Base-by-base conservation (phyloP, 1,140 invertebrate species). In the Dinothrombium tinctorium region DNA sequence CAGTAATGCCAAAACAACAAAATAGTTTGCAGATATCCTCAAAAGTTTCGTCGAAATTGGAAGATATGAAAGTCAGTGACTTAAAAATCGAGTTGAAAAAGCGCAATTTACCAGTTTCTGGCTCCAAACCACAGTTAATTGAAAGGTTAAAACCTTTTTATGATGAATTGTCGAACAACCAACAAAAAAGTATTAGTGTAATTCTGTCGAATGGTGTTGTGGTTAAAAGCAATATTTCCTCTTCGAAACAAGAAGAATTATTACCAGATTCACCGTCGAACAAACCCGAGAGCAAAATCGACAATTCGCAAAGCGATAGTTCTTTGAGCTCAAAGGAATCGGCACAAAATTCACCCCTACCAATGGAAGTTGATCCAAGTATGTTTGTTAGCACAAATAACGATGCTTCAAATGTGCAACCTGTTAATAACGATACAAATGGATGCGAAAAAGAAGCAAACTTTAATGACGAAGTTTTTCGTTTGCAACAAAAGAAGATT, bases 11-110 rank as follows among this genome's bases (percentile, higher is more conserved):
- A 32, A 12, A 4, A 14, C 29, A 32, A n/a, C n/a, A n/a, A n/a
- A 32, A 32, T 32, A 7, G 12, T 32, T 32, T 32, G 17, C 5
- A 4, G n/a, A 17, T 12, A 32, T 14, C 12, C n/a, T 7, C 33
- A 21, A 46, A 46, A 21, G 38, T 46, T n/a, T 39, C 73, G 2
- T 65, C 69, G n/a, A 78, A 82, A 47, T 62, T 90, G 37, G 83
- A 90, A 56, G 86, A 90, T 44, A 83, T 92, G 80, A 90, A 90
- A 69, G 87, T 95, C 33, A 84, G 76, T 41, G 87, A 95, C 56
- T 63, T 95, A 42, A 89, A 87, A 58, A 74, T 76, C 21, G 83
- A 92, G 56, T 64, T 92, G 35, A 92, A 92, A 58, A 73, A 77
- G 42, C 69, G 84, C 21, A 89, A 81, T 56, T 59, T 96, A 35